These are phyloP conservation scores for Hypomecis atomaria DNA, from an alignment of 2,888 invertebrate genomes.

Conservation along the genomic window DNA sequence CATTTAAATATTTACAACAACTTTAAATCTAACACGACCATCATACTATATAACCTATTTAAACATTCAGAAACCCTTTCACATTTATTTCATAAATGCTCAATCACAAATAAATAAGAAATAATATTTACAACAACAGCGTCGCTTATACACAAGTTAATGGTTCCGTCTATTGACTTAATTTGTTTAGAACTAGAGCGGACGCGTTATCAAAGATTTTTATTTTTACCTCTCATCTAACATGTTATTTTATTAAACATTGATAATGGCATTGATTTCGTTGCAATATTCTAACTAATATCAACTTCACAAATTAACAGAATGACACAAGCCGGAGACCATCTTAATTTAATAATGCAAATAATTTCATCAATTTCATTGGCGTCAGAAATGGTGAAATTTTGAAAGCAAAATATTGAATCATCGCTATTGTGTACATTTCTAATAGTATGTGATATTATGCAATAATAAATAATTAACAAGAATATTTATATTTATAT, in stretches of 20 bases:
- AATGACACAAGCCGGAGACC: no score
- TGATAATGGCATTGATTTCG: constrained; percentile 6
- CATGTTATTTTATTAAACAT: background rate
- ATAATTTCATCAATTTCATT: background rate
- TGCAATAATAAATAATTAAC: background rate
- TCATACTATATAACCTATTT: constrained; percentile 76
- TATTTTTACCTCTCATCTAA: no score
- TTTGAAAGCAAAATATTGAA: no score
- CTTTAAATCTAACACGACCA: constrained; percentile 60
- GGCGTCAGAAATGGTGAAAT: background rate
- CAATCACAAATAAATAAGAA: background rate
- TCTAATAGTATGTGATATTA: background rate
- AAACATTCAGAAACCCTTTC: constrained; percentile 31
- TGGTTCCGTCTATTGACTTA: no score
- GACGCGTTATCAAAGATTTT: no score
- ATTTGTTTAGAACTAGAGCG: no score
- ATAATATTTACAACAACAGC: background rate
- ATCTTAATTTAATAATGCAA: no score
- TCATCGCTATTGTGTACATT: background rate
- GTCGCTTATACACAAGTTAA: background rate
- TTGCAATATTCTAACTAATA: background rate
- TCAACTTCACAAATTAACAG: no score
- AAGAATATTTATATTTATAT: no score
- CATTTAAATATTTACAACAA: constrained; percentile 64
- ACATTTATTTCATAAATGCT: constrained; percentile 22